phyloP scores from a whole-genome alignment of 2,113 vertebrate species.

The Brienomyrus brachyistius region DNA sequence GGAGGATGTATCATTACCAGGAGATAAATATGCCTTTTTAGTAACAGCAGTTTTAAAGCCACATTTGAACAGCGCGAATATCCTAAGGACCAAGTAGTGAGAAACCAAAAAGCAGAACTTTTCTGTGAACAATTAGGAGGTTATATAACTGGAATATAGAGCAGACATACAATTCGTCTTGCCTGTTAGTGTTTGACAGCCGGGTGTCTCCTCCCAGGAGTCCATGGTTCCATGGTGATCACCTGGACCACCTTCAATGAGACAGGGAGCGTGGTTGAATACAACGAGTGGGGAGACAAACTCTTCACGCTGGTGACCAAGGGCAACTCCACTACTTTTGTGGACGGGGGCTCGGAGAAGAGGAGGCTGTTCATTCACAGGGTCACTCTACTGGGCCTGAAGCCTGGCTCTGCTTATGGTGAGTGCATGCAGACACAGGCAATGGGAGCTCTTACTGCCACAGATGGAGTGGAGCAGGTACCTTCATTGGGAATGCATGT shows the following conservation, averaged over 20 bases:
- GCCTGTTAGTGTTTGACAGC: slow-evolving; percentile 16
- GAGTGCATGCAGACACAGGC: slow-evolving; percentile 10
- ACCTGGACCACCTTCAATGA: slow-evolving; percentile 73
- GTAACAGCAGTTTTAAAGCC: neutral
- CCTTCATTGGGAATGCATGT: neutral
- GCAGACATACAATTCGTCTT: neutral
- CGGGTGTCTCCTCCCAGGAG: slow-evolving; percentile 46
- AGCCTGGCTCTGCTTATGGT: slow-evolving; percentile 64
- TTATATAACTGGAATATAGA: neutral
- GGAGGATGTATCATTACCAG: neutral
- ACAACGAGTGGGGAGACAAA: slow-evolving; percentile 43
- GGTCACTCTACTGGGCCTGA: slow-evolving; percentile 60
- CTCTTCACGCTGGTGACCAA: slow-evolving; percentile 51
- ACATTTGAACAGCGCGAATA: neutral
- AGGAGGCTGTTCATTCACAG: slow-evolving; percentile 69
- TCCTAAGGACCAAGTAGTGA: neutral
- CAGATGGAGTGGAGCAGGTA: neutral
- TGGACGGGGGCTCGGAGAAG: slow-evolving; percentile 64
- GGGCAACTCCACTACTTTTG: slow-evolving; percentile 56
- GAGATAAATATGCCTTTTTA: neutral
- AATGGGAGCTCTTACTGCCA: neutral
- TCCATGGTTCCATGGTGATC: slow-evolving; percentile 64
- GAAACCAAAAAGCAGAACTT: neutral
- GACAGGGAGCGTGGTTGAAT: slow-evolving; percentile 65
- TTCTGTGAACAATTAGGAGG: neutral